Evolutionary conservation across 2,888 invertebrate species (phyloP).

Genomic region (Zele albiditarsus): DNA sequence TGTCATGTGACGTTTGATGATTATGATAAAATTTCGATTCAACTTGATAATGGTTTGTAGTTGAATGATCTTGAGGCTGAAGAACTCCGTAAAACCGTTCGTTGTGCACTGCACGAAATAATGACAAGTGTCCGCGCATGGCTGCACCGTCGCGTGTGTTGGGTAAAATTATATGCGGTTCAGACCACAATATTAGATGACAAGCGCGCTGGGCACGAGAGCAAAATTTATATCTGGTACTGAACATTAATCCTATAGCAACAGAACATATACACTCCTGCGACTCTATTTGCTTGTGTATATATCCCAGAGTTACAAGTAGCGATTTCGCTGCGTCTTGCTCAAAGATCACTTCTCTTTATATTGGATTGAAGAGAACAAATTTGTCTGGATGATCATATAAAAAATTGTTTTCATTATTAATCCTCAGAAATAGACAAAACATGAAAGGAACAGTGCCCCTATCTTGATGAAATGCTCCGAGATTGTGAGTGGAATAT

Average conservation of each 20-base stretch:
- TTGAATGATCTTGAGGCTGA: constrained; percentile 33
- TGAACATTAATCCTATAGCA: neutral
- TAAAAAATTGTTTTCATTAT: too few species aligned
- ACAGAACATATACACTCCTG: neutral
- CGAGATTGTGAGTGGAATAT: neutral
- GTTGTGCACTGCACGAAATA: constrained; percentile 22
- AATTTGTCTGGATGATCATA: neutral
- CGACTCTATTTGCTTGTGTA: neutral
- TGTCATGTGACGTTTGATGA: constrained; percentile 14
- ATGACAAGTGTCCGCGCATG: constrained; percentile 21
- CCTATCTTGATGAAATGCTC: neutral
- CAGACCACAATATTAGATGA: constrained; percentile 12
- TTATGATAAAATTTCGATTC: constrained; percentile 28
- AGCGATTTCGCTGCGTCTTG: neutral
- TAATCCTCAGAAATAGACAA: neutral
- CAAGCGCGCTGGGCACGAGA: neutral
- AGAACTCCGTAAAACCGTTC: constrained; percentile 27
- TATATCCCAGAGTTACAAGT: neutral
- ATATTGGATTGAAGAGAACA: neutral
- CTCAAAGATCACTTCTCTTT: neutral
- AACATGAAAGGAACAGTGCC: neutral
- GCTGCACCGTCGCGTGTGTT: constrained; percentile 31
- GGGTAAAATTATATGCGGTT: constrained; percentile 15
- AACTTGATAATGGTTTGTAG: constrained; percentile 13
- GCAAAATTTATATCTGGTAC: constrained; percentile 1